phyloP scores from a whole-genome alignment of 53 echinoderm and acorn worm species.

The Arbacia lixula region DNA sequence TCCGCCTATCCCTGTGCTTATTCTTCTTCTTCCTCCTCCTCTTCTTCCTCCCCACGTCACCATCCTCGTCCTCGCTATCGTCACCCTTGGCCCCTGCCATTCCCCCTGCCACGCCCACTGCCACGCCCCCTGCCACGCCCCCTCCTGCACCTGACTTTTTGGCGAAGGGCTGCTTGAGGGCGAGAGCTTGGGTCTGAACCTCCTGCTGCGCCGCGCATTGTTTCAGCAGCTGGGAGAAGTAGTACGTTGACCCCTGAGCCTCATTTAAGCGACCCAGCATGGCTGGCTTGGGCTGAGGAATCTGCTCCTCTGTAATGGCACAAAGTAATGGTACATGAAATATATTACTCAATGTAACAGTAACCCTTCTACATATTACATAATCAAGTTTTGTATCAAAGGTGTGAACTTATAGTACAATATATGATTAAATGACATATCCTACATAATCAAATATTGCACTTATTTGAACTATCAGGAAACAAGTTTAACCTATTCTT shows the following conservation, averaged over 20 bases:
- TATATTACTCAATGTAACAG: no score
- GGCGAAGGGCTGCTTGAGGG: no score
- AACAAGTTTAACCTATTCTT: no score
- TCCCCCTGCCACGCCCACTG: neutral
- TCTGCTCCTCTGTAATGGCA: constrained; percentile 45
- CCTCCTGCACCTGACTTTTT: neutral
- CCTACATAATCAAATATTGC: no score
- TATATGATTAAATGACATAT: no score
- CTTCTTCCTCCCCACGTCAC: neutral
- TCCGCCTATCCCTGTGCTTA: constrained; percentile 19
- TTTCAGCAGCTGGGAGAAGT: constrained; percentile 14
- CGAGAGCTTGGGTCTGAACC: neutral
- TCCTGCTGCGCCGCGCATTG: constrained; percentile 3
- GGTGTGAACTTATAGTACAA: no score
- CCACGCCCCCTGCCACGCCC: neutral
- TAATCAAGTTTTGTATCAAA: no score
- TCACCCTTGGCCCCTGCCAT: neutral
- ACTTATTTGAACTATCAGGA: no score
- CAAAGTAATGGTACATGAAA: no score
- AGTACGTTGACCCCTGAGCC: neutral
- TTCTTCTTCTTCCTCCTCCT: constrained; percentile 47
- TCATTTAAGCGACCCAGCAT: constrained; percentile 14
- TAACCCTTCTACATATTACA: no score
- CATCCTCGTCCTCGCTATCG: neutral
- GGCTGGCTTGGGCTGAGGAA: constrained; percentile 39